A percentile compares a stretch with the other conserved stretches of the same genome.
Conservation (phyloP, 2,888 invertebrate genomes). For the Hypomecis punctinalis region DNA sequence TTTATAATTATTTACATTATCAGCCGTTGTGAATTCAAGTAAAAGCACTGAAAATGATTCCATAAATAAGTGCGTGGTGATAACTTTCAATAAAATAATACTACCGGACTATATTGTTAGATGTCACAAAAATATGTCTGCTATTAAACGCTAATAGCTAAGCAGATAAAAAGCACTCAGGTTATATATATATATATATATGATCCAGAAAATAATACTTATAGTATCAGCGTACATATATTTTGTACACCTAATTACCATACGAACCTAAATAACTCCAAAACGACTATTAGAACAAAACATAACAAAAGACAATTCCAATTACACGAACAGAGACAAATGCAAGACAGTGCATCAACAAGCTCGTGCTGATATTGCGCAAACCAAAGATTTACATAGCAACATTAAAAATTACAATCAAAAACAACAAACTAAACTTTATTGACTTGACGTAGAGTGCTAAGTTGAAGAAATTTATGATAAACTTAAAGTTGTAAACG, state of each 20-base stretch:
- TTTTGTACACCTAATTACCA: background rate
- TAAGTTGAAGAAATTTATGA: slow-evolving; percentile 37
- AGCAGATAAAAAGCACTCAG: too few relatives aligned
- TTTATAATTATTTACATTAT: too few relatives aligned
- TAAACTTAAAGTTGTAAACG: slow-evolving; percentile 50
- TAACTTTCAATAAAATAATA: too few relatives aligned
- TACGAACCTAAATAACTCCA: slow-evolving; percentile 18
- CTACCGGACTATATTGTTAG: too few relatives aligned
- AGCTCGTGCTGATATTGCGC: slow-evolving; percentile 69
- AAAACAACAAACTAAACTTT: slow-evolving; percentile 49
- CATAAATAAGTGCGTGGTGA: too few relatives aligned
- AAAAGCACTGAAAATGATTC: too few relatives aligned
- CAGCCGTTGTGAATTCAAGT: too few relatives aligned
- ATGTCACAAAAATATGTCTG: too few relatives aligned
- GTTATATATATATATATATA: too few relatives aligned
- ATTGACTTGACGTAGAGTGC: slow-evolving; percentile 47
- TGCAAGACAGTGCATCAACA: slow-evolving; percentile 56
- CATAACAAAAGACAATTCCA: slow-evolving; percentile 48
- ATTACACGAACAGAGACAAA: slow-evolving; percentile 53
- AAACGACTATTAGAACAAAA: slow-evolving; percentile 44
- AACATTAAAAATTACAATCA: slow-evolving; percentile 41
- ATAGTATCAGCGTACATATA: background rate
- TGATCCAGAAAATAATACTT: too few relatives aligned
- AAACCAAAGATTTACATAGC: slow-evolving; percentile 57
- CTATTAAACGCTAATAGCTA: too few relatives aligned